Base-by-base conservation (phyloP, 92 coral and sea anemone species). In the Galaxea fascicularis region DNA sequence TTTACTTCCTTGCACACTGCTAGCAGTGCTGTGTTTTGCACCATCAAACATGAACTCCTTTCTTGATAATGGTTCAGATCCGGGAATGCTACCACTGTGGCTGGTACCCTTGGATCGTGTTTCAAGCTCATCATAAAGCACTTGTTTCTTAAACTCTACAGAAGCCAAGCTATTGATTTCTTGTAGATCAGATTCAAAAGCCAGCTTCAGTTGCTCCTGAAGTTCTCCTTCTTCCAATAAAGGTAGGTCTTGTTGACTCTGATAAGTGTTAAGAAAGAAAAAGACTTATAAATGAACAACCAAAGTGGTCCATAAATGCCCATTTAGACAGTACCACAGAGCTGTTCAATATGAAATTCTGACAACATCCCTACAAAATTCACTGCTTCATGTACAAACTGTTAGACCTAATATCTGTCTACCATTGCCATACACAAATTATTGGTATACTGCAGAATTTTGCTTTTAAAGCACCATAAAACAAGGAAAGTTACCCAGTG, bases 171-270 rank as follows among this genome's bases (percentile, higher is more conserved):
- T 63, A 22, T 26, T 72, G 9, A 81, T 54, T 70, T 71, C 72
- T 39, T 69, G 44, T 13, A 56, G 67, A 28, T 83, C 79, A 64
- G 83, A 74, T 67, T 79, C 88, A 64, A 87, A 80, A 2, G 92
- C 86, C 47, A 73, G 76, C 59, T 91, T 94, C 76, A 94, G 45
- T 18, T 85, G 75, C 26, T 72, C 95, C 53, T 94, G 93, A 14
- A 94, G 76, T 51, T 94, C 93, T 21, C 94, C 93, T 66, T 91
- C 91, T 15, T 89, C 87, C 27, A 94, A 80, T 45, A 94, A 83
- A 41, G 85, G 28, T 41, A 94, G 90, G 66, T 94, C 98, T 84
- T 94, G 95, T 84, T 94, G 98, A 78, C 98, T 94, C 98, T 94
- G 60, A 13, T 1, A 22, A 17, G 14, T 6, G 63, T 49, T 65